Base-by-base conservation (phyloP, 2,888 invertebrate genomes). In the Stegophylla sp. region DNA sequence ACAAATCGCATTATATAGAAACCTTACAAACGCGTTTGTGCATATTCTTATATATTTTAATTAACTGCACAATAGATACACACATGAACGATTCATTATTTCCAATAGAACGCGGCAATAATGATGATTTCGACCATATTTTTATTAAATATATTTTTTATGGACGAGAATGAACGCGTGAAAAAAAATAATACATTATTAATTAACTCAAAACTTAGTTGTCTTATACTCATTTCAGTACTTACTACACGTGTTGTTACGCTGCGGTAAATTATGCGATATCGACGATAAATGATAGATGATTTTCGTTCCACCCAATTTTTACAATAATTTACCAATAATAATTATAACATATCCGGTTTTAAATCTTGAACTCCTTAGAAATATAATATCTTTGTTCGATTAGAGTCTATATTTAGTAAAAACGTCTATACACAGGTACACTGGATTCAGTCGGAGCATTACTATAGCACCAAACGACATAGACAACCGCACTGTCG, bases 311-410 rank as follows among this genome's bases (percentile, higher is more conserved):
- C 74, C 74, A 64, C 74, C 51, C 74, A 75, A 75, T 75, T 75
- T 48, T 28, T 4, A 45, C 23, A 45, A n/a, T n/a, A n/a, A 28
- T 45, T 15, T 28, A 34, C 20, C 74, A 45, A 76, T 64, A 76
- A 76, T 66, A 76, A 76, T 64, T 64, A 64, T 43, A 66, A 76
- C 26, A 66, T 76, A 76, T 76, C 75, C 75, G 75, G 75, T 76
- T 64, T 74, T 48, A 20, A 63, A 51, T 53, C 53, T 41, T 41
- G 10, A 63, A 75, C 64, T 66, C 41, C 51, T 75, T 75, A 76
- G 51, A 51, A 51, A 76, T 53, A 48, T 73, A 28, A 23, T 72
- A 61, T 74, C 64, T 76, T 76, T 76, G 75, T 66, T 51, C 75
- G 75, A 76, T 76, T 76, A 76, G 41, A 51, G 48, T n/a, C 28